These are phyloP conservation scores for Chelon auratus DNA, from an alignment of 2,797 vertebrate genomes.

Conservation along the genomic window DNA sequence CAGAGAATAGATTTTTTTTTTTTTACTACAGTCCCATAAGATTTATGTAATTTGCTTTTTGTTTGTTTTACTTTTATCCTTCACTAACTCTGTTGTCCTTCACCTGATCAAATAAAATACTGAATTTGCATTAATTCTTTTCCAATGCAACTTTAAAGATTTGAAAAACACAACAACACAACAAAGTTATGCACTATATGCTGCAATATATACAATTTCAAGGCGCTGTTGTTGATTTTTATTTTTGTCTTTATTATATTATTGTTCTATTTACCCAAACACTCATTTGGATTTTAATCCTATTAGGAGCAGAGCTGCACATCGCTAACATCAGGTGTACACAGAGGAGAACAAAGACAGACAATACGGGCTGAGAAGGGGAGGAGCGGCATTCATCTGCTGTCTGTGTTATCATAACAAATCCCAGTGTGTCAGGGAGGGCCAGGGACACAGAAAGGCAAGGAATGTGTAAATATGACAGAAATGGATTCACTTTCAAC, in stretches of 20 bases:
- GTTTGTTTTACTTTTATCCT: too few species aligned
- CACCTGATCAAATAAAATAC: too few species aligned
- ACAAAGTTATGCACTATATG: background rate
- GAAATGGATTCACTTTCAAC: slow-evolving; percentile 40
- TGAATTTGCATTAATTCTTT: too few species aligned
- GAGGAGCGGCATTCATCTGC: slow-evolving; percentile 42
- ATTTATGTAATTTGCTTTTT: too few species aligned
- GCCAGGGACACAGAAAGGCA: slow-evolving; percentile 10
- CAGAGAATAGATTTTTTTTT: too few species aligned
- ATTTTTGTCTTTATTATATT: too few species aligned
- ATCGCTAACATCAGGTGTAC: slow-evolving; percentile 9
- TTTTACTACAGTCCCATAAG: too few species aligned
- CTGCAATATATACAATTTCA: too few species aligned
- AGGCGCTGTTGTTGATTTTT: too few species aligned
- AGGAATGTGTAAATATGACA: slow-evolving; percentile 62
- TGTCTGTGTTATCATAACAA: slow-evolving; percentile 76
- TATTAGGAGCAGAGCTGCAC: slow-evolving; percentile 1
- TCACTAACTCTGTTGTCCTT: too few species aligned
- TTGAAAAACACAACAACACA: too few species aligned
- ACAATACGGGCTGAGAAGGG: slow-evolving; percentile 36
- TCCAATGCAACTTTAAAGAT: too few species aligned
- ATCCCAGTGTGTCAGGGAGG: slow-evolving; percentile 44
- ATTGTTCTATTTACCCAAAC: background rate
- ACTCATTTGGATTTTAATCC: background rate
- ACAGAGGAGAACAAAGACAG: slow-evolving; percentile 30